Base-by-base conservation (phyloP, 2,797 vertebrate species). In the Poecilia picta region DNA sequence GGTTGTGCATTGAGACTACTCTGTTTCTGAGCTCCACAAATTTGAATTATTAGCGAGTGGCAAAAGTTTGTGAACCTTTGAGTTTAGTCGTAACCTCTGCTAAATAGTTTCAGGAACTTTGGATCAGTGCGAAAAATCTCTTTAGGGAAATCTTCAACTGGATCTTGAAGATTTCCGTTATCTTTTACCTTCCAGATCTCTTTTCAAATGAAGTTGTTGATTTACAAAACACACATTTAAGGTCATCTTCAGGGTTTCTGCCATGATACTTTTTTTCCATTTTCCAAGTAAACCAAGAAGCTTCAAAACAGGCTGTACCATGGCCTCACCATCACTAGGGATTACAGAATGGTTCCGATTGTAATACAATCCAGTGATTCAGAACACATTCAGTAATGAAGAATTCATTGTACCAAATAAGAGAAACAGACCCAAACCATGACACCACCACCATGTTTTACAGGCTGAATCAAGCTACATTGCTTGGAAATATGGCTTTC, bases 1-100 rank as follows among this genome's bases (percentile, higher is more conserved):
- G 75, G 80, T 16, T 82, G 70, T 39, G 57, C 76, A 41, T 77
- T 79, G 74, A 83, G 31, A 73, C 74, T 15, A 15, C 72, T 25
- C 45, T 36, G 41, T 28, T 66, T 39, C 39, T 25, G 12, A 45
- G 41, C 41, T 18, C 12, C 43, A 71, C 25, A 3, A 46, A 45
- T 46, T 46, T 28, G n/a, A n/a, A 53, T 43, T 3, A 4, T 75
- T 25, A 57, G 36, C 12, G 15, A 41, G 2, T 11, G 51, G 23
- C 2, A 55, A 41, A 57, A 12, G 33, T 41, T 55, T 74, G 73
- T 10, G 4, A 74, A 55, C 31, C 49, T 74, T 39, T 23, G 2
- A 8, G 8, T 51, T 49, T 51, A 51, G 43, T 25, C 2, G 25
- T 57, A 57, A 62, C 5, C 6, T 16, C 31, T 6, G 59, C 47